These are phyloP conservation scores for Alloscopus bannaensis DNA, from an alignment of 2,888 invertebrate genomes.

Conservation along the genomic window DNA sequence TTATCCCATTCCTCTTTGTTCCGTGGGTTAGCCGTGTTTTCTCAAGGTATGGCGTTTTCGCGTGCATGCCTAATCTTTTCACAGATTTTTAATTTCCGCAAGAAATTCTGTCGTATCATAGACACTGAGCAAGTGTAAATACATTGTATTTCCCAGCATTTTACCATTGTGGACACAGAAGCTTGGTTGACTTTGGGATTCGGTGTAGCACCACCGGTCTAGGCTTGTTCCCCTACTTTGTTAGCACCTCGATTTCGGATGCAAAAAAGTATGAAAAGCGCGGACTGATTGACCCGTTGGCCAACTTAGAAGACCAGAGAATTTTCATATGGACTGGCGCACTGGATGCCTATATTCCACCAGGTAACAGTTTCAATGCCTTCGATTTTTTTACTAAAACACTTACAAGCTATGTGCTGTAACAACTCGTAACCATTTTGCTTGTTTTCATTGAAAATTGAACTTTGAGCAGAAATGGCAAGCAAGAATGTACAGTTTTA, in stretches of 20 bases:
- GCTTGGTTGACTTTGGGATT: slow-evolving; percentile 67
- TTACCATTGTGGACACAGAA: slow-evolving; percentile 68
- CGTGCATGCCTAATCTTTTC: slow-evolving; percentile 10
- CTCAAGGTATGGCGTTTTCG: slow-evolving; percentile 57
- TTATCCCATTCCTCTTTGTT: slow-evolving; percentile 67
- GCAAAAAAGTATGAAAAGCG: slow-evolving; percentile 54
- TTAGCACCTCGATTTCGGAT: slow-evolving; percentile 57
- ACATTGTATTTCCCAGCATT: too few relatives aligned
- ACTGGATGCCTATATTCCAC: slow-evolving; percentile 66
- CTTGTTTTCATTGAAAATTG: too few relatives aligned
- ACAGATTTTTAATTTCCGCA: slow-evolving; percentile 2
- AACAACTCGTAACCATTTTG: neutral
- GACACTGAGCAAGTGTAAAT: too few relatives aligned
- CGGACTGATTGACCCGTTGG: slow-evolving; percentile 66
- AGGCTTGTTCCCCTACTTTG: slow-evolving; percentile 65
- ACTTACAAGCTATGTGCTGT: slow-evolving; percentile 15
- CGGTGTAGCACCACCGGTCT: slow-evolving; percentile 63
- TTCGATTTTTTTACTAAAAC: neutral
- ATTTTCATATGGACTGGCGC: slow-evolving; percentile 70
- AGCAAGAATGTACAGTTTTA: slow-evolving; percentile 68
- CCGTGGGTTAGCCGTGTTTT: slow-evolving; percentile 67
- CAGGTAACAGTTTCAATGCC: slow-evolving; percentile 52
- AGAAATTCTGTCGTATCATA: too few relatives aligned
- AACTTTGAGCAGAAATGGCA: slow-evolving; percentile 59
- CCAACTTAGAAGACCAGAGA: slow-evolving; percentile 52